Evolutionary conservation across 2,113 vertebrate species (phyloP).

Genomic region (Anguilla rostrata): DNA sequence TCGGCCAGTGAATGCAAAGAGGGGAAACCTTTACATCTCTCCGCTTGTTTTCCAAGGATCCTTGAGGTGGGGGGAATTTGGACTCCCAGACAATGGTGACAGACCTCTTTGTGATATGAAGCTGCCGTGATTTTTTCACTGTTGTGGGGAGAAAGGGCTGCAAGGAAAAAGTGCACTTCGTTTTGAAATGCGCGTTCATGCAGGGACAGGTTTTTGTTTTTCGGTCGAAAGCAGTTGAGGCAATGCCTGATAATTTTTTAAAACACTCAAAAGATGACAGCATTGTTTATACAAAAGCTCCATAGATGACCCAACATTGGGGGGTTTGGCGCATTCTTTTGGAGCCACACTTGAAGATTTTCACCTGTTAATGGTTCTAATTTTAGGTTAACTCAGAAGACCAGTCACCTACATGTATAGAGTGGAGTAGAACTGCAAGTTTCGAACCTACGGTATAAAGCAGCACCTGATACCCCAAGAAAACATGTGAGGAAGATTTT

Average conservation of each 20-base stretch:
- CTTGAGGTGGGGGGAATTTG: slow-evolving; percentile 35
- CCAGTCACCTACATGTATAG: no score
- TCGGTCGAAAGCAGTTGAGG: slow-evolving; percentile 1
- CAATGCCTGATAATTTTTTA: not conserved
- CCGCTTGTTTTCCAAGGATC: slow-evolving; percentile 7
- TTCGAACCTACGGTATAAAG: not conserved
- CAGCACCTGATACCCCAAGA: not conserved
- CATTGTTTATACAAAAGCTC: not conserved
- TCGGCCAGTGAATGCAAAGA: not conserved
- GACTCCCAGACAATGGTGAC: slow-evolving; percentile 44
- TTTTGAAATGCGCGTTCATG: not conserved
- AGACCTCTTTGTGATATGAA: slow-evolving; percentile 46
- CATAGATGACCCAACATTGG: not conserved
- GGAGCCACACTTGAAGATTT: slow-evolving; percentile 18
- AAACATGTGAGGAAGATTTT: slow-evolving; percentile 12
- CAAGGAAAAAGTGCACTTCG: slow-evolving; percentile 19
- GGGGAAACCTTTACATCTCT: slow-evolving; percentile 13
- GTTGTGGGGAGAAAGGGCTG: slow-evolving; percentile 17
- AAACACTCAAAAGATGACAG: not conserved
- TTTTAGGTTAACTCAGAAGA: not conserved
- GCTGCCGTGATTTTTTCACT: slow-evolving; percentile 52
- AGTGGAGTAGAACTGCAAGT: not conserved
- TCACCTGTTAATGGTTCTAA: not conserved
- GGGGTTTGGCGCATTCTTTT: not conserved
- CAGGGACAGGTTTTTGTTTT: slow-evolving; percentile 12